These are phyloP conservation scores for Chrysopa pallens DNA, from an alignment of 1,140 invertebrate species.

Conservation along the genomic window DNA sequence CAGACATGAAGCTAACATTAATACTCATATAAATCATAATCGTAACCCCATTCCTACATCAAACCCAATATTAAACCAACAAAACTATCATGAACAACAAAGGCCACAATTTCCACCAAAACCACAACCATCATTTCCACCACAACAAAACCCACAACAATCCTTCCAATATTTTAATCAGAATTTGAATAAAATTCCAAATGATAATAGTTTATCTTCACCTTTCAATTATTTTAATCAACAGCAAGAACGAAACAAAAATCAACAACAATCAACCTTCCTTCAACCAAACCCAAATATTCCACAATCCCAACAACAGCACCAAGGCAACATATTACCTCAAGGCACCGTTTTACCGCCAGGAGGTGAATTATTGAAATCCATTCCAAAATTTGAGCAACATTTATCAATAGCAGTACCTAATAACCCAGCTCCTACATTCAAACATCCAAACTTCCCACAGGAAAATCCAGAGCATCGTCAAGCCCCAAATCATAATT, in stretches of 20 bases:
- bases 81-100: background rate
- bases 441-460: constrained; percentile 1
- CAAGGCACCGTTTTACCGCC: constrained; percentile 25
- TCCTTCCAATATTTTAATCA: constrained; percentile 7
- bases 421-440: background rate
- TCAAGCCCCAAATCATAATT: constrained; percentile 6
- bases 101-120: background rate
- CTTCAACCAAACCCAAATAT: constrained; percentile 8
- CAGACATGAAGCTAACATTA: too few relatives aligned
- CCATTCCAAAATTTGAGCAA: constrained; percentile 56
- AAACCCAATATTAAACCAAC: too few relatives aligned
- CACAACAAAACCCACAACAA: constrained; percentile 22
- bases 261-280: constrained; percentile 9
- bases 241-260: constrained; percentile 19
- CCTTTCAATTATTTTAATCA: constrained; percentile 13
- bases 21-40: too few relatives aligned
- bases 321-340: constrained; percentile 10
- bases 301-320: constrained; percentile 9
- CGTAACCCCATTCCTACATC: too few relatives aligned
- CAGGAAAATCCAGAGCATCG: background rate
- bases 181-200: too few relatives aligned
- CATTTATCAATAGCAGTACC: constrained; percentile 38
- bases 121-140: constrained; percentile 16
- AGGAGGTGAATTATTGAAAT: constrained; percentile 46
- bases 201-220: constrained; percentile 7